Evolutionary conservation across 2,797 vertebrate genomes (phyloP).

Genomic region (Xenentodon cancila): DNA sequence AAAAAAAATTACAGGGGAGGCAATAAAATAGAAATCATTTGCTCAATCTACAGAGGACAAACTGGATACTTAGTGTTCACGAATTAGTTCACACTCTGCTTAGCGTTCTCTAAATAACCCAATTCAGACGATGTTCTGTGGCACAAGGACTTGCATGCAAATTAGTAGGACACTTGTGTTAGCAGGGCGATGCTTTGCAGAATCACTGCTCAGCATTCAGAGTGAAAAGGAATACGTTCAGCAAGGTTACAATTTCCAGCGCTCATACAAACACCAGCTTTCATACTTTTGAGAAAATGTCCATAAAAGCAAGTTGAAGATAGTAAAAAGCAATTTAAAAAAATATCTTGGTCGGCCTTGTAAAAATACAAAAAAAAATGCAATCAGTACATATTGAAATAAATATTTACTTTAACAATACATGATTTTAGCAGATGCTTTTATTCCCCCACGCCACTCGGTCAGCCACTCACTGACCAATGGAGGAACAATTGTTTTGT

Average conservation of each 20-base stretch:
- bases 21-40: slow-evolving; percentile 39
- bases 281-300: slow-evolving; percentile 14
- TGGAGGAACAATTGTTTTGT: too few relatives aligned
- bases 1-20: slow-evolving; percentile 10
- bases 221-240: slow-evolving; percentile 36
- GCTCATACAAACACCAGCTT: slow-evolving; percentile 26
- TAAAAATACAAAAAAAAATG: neutral
- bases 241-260: slow-evolving; percentile 36
- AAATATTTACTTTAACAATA: slow-evolving; percentile 4
- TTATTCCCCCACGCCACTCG: too few relatives aligned
- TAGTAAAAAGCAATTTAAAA: neutral
- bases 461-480: too few relatives aligned
- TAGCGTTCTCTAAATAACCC: slow-evolving; percentile 51
- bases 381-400: neutral
- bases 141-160: slow-evolving; percentile 45
- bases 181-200: slow-evolving; percentile 38
- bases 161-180: slow-evolving; percentile 62
- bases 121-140: slow-evolving; percentile 44
- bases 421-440: slow-evolving; percentile 2
- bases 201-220: slow-evolving; percentile 29
- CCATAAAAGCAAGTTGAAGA: slow-evolving; percentile 2
- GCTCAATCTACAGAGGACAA: slow-evolving; percentile 39
- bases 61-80: slow-evolving; percentile 34
- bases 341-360: neutral
- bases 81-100: slow-evolving; percentile 36